Evolutionary conservation across 37 sponge, comb jelly and placozoan genomes (phyloP).

Genomic region (Haliclona indistincta): DNA sequence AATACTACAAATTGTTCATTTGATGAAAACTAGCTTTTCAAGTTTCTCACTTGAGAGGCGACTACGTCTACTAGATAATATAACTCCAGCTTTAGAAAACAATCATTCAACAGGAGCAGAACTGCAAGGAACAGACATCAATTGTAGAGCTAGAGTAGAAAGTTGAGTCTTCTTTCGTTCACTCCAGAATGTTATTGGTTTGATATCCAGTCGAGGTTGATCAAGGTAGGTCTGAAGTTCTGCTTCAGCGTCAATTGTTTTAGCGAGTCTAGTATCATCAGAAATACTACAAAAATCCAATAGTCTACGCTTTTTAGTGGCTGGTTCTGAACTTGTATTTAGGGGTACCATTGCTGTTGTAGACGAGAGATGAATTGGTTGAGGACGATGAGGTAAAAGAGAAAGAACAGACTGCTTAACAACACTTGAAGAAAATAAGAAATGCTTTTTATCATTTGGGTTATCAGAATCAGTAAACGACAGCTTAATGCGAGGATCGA

Average conservation of each 20-base stretch:
- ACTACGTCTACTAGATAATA: not conserved
- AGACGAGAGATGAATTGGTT: not conserved
- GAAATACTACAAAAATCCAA: not conserved
- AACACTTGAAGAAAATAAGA: not conserved
- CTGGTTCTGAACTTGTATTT: not conserved
- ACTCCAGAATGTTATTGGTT: not conserved
- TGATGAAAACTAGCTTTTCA: not conserved
- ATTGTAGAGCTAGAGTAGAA: not conserved
- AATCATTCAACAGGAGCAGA: conserved; percentile 2
- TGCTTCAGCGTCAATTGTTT: not conserved
- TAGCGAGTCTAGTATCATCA: not conserved
- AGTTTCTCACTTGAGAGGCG: not conserved
- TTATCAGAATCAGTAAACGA: conserved; percentile 4
- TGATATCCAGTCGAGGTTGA: not conserved
- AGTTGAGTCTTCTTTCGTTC: not conserved
- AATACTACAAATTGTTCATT: too few relatives aligned
- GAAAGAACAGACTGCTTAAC: not conserved
- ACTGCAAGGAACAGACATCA: conserved; percentile 2
- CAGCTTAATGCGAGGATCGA: not conserved
- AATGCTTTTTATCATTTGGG: not conserved
- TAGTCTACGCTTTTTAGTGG: not conserved
- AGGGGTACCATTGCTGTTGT: not conserved
- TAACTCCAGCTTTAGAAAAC: conserved; percentile 11
- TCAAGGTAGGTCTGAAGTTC: conserved; percentile 2
- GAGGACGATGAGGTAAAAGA: not conserved